phyloP scores from a whole-genome alignment of 2,888 invertebrate genomes.

The Protonemura montana region DNA sequence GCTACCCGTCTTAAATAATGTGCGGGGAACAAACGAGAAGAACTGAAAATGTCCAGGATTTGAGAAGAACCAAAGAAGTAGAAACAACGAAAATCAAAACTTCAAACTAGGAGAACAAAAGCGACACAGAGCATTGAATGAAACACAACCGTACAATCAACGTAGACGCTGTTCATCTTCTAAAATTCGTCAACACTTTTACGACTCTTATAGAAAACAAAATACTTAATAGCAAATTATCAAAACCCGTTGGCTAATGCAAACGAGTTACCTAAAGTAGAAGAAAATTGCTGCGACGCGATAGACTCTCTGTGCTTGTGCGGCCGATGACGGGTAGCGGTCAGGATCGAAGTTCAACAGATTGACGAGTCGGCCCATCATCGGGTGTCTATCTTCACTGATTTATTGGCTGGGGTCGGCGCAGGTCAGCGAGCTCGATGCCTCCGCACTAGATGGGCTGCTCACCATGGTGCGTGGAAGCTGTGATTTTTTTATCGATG shows the following conservation, averaged over 20 bases:
- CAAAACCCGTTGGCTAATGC: background rate
- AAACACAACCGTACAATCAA: background rate
- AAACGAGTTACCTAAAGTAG: background rate
- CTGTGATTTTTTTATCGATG: background rate
- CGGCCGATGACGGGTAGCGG: background rate
- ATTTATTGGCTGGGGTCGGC: no score
- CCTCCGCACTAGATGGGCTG: no score
- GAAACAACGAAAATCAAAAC: background rate
- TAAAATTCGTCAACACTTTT: background rate
- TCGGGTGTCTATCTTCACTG: no score
- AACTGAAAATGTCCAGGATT: slow-evolving; percentile 7
- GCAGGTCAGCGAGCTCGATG: no score
- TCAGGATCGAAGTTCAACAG: background rate
- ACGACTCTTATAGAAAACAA: background rate
- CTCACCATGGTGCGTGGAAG: no score
- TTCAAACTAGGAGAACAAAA: background rate
- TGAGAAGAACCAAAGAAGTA: background rate
- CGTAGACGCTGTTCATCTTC: background rate
- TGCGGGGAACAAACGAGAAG: background rate
- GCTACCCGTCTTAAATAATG: background rate
- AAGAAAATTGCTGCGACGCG: background rate
- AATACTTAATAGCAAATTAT: slow-evolving; percentile 12
- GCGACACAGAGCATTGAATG: no score
- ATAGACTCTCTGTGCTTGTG: background rate
- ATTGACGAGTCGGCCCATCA: background rate